Evolutionary conservation across 2,888 invertebrate species (phyloP), one percentile per base, ranked within the genome.

Genomic region (Polia nebulosa): DNA sequence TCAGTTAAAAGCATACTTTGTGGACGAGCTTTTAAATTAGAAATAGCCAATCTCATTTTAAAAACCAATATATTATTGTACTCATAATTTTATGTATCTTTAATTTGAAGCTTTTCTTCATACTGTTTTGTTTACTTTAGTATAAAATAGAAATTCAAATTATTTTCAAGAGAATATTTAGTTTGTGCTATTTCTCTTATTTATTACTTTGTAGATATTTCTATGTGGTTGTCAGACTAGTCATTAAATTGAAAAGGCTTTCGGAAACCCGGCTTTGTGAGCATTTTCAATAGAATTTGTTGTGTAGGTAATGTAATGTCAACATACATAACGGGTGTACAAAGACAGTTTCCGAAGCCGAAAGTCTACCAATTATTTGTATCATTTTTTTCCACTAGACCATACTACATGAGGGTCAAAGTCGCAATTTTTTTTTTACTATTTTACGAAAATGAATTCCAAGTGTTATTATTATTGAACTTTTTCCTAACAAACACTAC

Each of bases 21-120:
- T 17, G 32, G 11, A 29, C 34, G 8, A 69, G 13, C n/a, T 72
- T 49, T 25, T n/a, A 27, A 62, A 47, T 71, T 39, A 39, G 29
- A 32, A 60, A 39, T 20, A 20, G 2, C 22, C 6, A 32, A 63
- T 11, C 2, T 65, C 5, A 36, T 51, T 51, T 15, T 2, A 29
- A 65, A 73, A 73, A 36, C 41, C 17, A 29, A n/a, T 32, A 51
- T 51, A 44, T 22, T 39, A 15, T n/a, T 29, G 1, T 27, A 32
- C 29, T 29, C 25, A 9, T 1, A 44, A 22, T 44, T 41, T 39
- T 15, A 41, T 41, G 41, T 27, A 29, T 53, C 47, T 34, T 36
- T 47, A 25, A 15, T 17, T 45, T 49, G 17, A 6, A 44, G 20
- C 20, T 5, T 52, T 67, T 11, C 25, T 52, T 27, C 44, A 2